Base-by-base conservation (phyloP, 2,888 invertebrate genomes). In the Teleiodes luculella region DNA sequence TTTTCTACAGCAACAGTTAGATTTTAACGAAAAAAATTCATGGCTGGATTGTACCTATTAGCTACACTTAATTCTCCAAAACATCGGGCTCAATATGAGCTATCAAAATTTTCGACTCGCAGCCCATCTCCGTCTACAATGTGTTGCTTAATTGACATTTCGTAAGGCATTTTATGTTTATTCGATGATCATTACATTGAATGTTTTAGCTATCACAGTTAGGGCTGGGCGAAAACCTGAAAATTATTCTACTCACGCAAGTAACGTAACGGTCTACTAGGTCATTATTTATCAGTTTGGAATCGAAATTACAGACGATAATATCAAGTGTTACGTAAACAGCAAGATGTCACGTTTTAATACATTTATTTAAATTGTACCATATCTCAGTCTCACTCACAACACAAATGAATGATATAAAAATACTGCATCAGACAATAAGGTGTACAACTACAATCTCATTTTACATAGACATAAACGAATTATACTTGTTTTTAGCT, bases 11-110 rank as follows among this genome's bases (percentile, higher is more conserved):
- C 72, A 80, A 78, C 71, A 74, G 74, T 78, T 78, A 78, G 66
- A 68, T 70, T 71, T 78, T 68, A 78, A 80, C 72, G 76, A 80
- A 78, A 78, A 71, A 74, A 66, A 76, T 71, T 76, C 75, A 85
- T 86, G 85, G 87, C 86, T 83, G 77, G 72, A 76, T 82, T 80
- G 74, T 82, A 82, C 72, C 78, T 83, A 83, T 74, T 71, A 77
- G 67, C 78, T 85, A 86, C 74, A 77, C 78, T 79, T 80, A 81
- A 72, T 65, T 79, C 79, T 70, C 76, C 80, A 78, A 81, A 83
- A 82, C 83, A 86, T 80, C 79, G 71, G 76, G 86, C 88, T 88
- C 88, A 87, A 88, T 87, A 87, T 88, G 88, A 88, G 88, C 88
- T 80, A 87, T 83, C 72, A 75, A 74, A 75, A 81, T 86, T 85